Conservation (phyloP, 1,140 invertebrate genomes). For the Drosophila repleta region DNA sequence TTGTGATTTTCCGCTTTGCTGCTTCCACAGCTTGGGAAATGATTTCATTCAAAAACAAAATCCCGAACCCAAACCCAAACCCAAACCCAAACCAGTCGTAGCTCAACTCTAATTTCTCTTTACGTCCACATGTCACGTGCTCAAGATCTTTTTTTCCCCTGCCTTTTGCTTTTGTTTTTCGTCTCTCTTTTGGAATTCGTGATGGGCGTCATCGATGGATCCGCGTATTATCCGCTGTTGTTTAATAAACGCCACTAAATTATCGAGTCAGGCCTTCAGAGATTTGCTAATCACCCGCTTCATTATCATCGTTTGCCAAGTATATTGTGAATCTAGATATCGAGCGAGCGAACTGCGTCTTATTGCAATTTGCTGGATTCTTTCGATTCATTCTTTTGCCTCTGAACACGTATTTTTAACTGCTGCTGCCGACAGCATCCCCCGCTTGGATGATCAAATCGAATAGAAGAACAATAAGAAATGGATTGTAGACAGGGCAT, state of each 20-base stretch:
- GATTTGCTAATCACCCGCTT: slow-evolving; percentile 15
- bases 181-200: slow-evolving; percentile 12
- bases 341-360: background rate
- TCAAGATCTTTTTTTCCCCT: background rate
- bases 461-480: no score
- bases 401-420: background rate
- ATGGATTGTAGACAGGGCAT: no score
- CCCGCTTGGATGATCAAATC: background rate
- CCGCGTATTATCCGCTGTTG: slow-evolving; percentile 9
- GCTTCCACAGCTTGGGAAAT: slow-evolving; percentile 32
- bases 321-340: background rate
- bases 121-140: background rate
- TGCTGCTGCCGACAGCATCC: background rate
- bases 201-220: slow-evolving; percentile 27
- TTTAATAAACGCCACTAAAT: slow-evolving; percentile 17
- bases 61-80: no score
- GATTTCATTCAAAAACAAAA: slow-evolving; percentile 19
- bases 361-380: background rate
- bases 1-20: slow-evolving; percentile 40
- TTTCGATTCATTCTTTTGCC: no score
- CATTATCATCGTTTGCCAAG: background rate
- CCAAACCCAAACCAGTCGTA: no score
- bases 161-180: background rate
- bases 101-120: background rate
- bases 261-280: slow-evolving; percentile 13